These are phyloP conservation scores for Xanthostigma xanthostigma DNA, from an alignment of 2,888 invertebrate genomes.

Conservation along the genomic window DNA sequence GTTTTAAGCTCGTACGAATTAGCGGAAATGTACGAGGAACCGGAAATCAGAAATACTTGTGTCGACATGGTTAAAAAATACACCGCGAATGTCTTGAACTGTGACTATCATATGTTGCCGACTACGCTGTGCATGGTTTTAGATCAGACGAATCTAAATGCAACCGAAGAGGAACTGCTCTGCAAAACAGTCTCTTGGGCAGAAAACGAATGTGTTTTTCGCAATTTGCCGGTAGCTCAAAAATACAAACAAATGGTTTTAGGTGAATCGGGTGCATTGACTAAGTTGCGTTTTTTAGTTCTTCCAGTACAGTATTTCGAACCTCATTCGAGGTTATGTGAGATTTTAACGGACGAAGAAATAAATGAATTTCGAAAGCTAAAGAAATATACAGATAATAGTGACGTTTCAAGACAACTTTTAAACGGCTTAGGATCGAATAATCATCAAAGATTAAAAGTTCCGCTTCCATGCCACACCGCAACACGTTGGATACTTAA, in stretches of 20 bases:
- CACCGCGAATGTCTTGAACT: constrained; percentile 35
- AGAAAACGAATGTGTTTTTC: constrained; percentile 32
- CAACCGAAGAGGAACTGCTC: constrained; percentile 36
- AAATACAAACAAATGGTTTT: constrained; percentile 32
- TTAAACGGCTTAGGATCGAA: neutral
- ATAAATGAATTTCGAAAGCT: neutral
- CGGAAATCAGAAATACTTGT: constrained; percentile 32
- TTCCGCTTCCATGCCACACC: constrained; percentile 1
- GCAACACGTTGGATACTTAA: constrained; percentile 5
- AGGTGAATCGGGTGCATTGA: constrained; percentile 1
- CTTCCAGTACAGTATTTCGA: constrained; percentile 1
- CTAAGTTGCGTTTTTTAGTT: constrained; percentile 3
- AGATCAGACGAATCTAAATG: constrained; percentile 33
- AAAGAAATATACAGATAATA: neutral
- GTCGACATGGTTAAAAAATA: constrained; percentile 39
- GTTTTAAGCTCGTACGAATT: constrained; percentile 43
- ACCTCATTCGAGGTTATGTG: neutral
- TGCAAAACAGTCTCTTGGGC: constrained; percentile 40
- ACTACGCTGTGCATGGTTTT: constrained; percentile 35
- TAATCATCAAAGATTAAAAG: neutral
- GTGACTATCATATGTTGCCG: constrained; percentile 34
- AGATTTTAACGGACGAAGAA: constrained; percentile 1
- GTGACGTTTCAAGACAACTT: neutral
- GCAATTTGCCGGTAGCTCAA: constrained; percentile 26
- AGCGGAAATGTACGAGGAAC: constrained; percentile 41